Base-by-base conservation (phyloP, 2,888 invertebrate species). In the Fragum sueziense region DNA sequence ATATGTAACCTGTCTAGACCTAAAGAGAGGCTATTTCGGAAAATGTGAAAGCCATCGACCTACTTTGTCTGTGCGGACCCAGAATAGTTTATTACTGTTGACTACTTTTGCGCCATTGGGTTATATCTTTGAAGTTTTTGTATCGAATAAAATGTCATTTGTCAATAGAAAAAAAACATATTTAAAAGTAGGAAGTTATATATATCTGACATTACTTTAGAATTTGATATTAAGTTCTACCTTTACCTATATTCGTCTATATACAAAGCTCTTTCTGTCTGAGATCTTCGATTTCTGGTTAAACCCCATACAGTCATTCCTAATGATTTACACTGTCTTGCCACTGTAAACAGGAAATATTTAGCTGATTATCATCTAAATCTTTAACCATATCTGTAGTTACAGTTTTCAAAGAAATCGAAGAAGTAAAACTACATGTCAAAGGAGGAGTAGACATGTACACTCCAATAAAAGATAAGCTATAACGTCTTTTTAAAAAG, bases 251-350 rank as follows among this genome's bases (percentile, higher is more conserved):
- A 86, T 33, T 82, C 79, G 61, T 87, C 85, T 0, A 87, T 76
- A 67, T 73, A 57, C 9, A 51, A 34, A 62, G 79, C 73, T 14
- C 57, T 70, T 86, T 86, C 33, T 47, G 70, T 71, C 17, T 37
- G 31, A 14, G 59, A n/a, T 25, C 51, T 70, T 22, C 68, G 47
- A 3, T 67, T 69, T 65, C 91, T 88, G 37, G 91, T 91, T 62
- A 93, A 76, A 17, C 93, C 94, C 92, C 92, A 93, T 11, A 94
- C 89, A 67, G 89, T 93, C 70, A 94, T 94, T 0, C 94, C 94
- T 65, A 95, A 91, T 27, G 76, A 76, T 84, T 94, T 93, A 77
- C 95, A 91, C 27, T 88, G 89, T 84, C 91, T 89, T 27, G 94
- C 94, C 88, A 95, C 94, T 94, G 86, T 73, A 93, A 90, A 52